Percentiles rank a stretch among this genome's conserved stretches.
These are phyloP conservation scores for Mohoua ochrocephala DNA, from an alignment of 2,113 vertebrate species.

Conservation along the genomic window DNA sequence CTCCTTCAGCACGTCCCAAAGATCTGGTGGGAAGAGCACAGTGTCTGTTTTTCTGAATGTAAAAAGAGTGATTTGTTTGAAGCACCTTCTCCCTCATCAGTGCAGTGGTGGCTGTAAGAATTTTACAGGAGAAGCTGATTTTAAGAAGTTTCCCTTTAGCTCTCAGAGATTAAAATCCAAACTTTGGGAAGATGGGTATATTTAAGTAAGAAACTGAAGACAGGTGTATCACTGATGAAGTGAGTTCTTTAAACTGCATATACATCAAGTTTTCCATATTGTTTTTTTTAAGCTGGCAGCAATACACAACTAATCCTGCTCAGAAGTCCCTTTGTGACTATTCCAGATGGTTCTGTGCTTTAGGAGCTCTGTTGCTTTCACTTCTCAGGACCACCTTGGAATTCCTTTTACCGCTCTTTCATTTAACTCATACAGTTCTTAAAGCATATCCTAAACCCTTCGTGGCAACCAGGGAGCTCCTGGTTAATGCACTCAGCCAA, in stretches of 20 bases:
- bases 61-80: neutral
- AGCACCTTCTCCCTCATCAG: neutral
- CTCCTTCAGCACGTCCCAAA: neutral
- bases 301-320: neutral
- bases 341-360: neutral
- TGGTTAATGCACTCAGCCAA: neutral
- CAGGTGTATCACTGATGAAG: neutral
- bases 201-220: neutral
- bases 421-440: neutral
- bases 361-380: neutral
- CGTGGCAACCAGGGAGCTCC: neutral
- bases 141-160: neutral
- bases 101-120: neutral
- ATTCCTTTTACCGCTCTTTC: neutral
- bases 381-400: neutral
- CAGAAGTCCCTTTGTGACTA: neutral
- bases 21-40: neutral
- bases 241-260: neutral
- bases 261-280: neutral
- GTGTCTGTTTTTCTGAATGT: neutral
- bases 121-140: neutral
- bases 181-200: neutral
- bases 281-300: neutral
- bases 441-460: neutral
- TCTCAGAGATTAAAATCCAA: neutral